Evolutionary conservation across 2,797 vertebrate species (phyloP), one percentile per base, ranked within the genome.

Genomic region (Pteronotus mesoamericanus): DNA sequence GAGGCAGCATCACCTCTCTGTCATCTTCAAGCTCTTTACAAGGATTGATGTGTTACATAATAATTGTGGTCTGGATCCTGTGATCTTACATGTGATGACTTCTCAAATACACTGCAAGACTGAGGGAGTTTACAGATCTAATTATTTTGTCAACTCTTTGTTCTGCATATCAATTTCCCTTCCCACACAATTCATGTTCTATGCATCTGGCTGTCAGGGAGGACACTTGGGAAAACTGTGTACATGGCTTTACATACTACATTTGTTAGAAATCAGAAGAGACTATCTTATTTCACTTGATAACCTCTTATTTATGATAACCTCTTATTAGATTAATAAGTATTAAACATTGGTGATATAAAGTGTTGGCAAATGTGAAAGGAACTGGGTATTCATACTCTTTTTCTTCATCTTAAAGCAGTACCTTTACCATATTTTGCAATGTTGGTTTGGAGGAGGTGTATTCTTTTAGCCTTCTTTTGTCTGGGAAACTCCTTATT

Each of bases 261-360:
- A 95, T 98, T 97, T 96, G 74, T 98, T 97, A 95, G 91, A 79
- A 95, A 92, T 95, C 91, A 95, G 94, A 91, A 66, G 42, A 94
- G 88, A 91, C 90, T 96, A 72, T 92, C 89, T 97, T 95, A 80
- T 84, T 97, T 97, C 96, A 66, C 80, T 96, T 96, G 95, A 95
- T 96, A 95, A 93, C 97, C 97, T 97, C 95, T 97, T 97, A 97
- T 97, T 96, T 97, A 96, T 89, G 80, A n/a, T n/a, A n/a, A n/a
- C n/a, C n/a, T n/a, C n/a, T n/a, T n/a, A n/a, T n/a, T n/a, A n/a
- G n/a, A n/a, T n/a, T n/a, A n/a, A n/a, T n/a, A n/a, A n/a, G n/a
- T n/a, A n/a, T n/a, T n/a, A n/a, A n/a, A n/a, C n/a, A n/a, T n/a
- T n/a, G n/a, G n/a, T n/a, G n/a, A n/a, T n/a, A n/a, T n/a, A n/a